Conservation (phyloP, 2,113 vertebrate species). For the Salvelinus fontinalis region DNA sequence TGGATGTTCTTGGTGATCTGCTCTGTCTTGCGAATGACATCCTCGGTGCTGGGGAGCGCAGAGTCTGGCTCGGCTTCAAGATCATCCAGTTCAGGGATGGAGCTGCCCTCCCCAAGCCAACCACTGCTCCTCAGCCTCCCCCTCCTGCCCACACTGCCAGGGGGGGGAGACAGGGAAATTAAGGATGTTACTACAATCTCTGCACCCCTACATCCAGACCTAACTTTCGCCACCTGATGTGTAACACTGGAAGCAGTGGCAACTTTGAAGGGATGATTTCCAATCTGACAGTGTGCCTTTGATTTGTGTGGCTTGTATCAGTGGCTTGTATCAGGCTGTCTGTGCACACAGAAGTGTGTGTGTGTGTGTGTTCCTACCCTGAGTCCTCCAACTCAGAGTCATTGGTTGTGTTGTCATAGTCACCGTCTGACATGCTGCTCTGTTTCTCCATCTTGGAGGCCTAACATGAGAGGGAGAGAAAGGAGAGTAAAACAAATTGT, state of each 20-base stretch:
- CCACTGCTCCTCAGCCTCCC: conserved; percentile 79
- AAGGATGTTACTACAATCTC: neutral
- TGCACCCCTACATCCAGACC: neutral
- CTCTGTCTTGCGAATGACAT: conserved; percentile 94
- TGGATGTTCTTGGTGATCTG: conserved; percentile 99
- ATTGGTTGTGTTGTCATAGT: conserved; percentile 90
- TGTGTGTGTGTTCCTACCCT: conserved; percentile 70
- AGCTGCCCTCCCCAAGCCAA: conserved; percentile 81
- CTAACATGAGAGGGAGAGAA: conserved; percentile 63
- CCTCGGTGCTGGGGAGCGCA: conserved; percentile 88
- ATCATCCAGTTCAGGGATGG: conserved; percentile 78
- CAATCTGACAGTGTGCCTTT: too few relatives aligned
- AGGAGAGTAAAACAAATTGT: conserved; percentile 21
- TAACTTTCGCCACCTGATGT: neutral
- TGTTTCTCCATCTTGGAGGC: conserved; percentile 90
- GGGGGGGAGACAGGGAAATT: neutral
- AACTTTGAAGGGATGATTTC: neutral
- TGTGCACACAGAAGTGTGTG: too few relatives aligned
- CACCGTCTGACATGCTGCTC: conserved; percentile 89
- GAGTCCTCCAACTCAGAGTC: conserved; percentile 85
- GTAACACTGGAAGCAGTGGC: neutral
- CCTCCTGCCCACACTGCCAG: conserved; percentile 77
- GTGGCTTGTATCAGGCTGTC: neutral
- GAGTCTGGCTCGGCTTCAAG: conserved; percentile 71
- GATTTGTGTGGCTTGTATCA: neutral